Evolutionary conservation across 2,888 invertebrate species (phyloP).

Genomic region (Drosophila ustulata): DNA sequence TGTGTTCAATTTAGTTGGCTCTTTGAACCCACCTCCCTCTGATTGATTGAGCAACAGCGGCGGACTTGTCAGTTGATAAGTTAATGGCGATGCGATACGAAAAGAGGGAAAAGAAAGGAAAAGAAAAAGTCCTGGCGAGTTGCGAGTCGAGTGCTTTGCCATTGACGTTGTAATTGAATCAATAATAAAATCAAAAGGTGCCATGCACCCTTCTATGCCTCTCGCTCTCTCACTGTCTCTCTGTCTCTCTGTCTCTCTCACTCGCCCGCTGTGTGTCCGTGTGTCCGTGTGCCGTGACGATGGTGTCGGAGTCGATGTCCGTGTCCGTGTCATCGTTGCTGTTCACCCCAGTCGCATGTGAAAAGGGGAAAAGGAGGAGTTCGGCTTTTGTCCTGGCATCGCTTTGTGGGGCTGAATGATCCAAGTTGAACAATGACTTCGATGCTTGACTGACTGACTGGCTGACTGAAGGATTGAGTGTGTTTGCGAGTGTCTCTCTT

Average conservation of each 20-base stretch:
- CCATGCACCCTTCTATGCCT: conserved; percentile 8
- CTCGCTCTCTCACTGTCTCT: conserved; percentile 3
- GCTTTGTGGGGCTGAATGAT: conserved; percentile 42
- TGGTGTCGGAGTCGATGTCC: conserved; percentile 22
- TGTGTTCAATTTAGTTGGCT: not conserved
- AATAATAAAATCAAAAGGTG: conserved; percentile 72
- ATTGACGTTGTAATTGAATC: conserved; percentile 75
- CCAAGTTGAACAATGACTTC: conserved; percentile 44
- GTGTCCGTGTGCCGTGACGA: conserved; percentile 17
- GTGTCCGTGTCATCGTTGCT: conserved; percentile 34
- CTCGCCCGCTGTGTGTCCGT: not conserved
- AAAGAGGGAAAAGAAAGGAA: conserved; percentile 6
- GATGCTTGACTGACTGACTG: conserved; percentile 33
- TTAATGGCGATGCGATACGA: conserved; percentile 43
- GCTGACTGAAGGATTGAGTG: conserved; percentile 29
- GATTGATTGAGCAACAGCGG: too few relatives aligned
- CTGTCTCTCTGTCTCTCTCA: conserved; percentile 28
- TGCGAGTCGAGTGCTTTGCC: conserved; percentile 33
- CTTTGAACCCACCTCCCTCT: conserved; percentile 1
- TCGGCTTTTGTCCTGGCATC: conserved; percentile 35
- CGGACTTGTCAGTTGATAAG: conserved; percentile 28
- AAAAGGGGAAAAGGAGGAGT: not conserved
- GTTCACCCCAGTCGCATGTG: conserved; percentile 15
- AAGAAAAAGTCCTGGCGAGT: conserved; percentile 24
- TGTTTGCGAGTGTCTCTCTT: conserved; percentile 62